These are phyloP conservation scores for Carlito syrichta DNA, from an alignment of 2,113 vertebrate genomes.

Conservation along the genomic window DNA sequence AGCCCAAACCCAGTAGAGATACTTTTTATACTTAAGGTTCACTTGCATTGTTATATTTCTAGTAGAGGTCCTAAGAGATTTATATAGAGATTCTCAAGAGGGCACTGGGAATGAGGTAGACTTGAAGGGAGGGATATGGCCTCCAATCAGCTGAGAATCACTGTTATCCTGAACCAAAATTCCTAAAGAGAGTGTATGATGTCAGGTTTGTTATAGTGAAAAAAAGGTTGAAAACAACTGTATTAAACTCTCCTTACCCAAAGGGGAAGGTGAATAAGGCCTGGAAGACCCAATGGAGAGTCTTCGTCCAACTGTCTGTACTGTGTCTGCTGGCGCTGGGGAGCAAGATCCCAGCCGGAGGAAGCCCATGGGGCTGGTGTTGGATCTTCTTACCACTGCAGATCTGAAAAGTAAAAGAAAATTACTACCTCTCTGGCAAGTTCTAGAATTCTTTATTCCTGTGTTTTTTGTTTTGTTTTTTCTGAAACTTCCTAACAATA, in stretches of 20 bases:
- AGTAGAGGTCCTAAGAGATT: neutral
- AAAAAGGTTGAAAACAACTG: neutral
- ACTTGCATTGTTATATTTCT: neutral
- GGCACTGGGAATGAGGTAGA: neutral
- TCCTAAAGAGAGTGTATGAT: neutral
- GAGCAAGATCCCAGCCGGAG: constrained; percentile 90
- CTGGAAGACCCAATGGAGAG: constrained; percentile 94
- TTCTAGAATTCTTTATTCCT: neutral
- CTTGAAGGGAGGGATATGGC: neutral
- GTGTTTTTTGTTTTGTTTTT: neutral
- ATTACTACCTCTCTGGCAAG: neutral
- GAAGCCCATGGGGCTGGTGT: constrained; percentile 96
- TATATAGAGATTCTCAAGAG: neutral
- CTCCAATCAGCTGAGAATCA: neutral
- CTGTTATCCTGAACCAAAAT: neutral
- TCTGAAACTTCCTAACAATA: neutral
- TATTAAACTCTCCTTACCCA: constrained; percentile 84
- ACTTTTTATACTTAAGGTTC: neutral
- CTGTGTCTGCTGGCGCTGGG: constrained; percentile 86
- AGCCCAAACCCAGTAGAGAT: neutral
- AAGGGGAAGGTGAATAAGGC: constrained; percentile 95
- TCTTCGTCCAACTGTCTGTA: constrained; percentile 86
- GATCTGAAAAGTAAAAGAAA: constrained; percentile 81
- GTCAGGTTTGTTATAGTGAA: neutral
- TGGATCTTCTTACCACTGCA: constrained; percentile 92